These are phyloP conservation scores for Malthinus flaveolus DNA, from an alignment of 2,888 invertebrate species.

Conservation along the genomic window DNA sequence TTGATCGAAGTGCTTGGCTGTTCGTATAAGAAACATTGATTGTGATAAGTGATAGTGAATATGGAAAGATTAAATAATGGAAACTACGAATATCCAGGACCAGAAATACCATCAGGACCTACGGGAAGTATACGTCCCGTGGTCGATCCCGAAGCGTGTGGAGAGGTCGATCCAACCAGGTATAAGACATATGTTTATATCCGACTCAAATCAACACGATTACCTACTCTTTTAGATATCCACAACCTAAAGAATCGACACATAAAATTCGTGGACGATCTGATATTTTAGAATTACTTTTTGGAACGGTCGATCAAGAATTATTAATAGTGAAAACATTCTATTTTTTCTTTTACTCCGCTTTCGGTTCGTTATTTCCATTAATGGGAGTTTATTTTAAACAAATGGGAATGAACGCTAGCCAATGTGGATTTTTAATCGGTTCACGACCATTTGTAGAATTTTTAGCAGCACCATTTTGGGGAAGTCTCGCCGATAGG, in stretches of 20 bases:
- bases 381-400: conserved; percentile 99
- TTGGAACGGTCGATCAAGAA: conserved; percentile 85
- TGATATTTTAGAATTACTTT: conserved; percentile 81
- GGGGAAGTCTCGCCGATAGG: conserved; percentile 91
- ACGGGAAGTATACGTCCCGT: conserved; percentile 64
- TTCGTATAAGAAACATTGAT: conserved; percentile 34
- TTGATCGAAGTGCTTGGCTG: conserved; percentile 30
- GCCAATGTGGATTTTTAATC: conserved; percentile 91
- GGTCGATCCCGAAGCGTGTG: conserved; percentile 80
- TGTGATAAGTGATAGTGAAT: conserved; percentile 29
- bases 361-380: conserved; percentile 97
- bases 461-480: conserved; percentile 96
- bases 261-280: conserved; percentile 87
- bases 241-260: conserved; percentile 84
- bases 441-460: conserved; percentile 97
- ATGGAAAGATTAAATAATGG: conserved; percentile 42
- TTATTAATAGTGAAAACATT: conserved; percentile 94
- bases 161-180: conserved; percentile 83
- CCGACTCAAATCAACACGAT: neutral
- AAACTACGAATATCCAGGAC: conserved; percentile 41
- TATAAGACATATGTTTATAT: conserved; percentile 47
- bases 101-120: conserved; percentile 23
- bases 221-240: conserved; percentile 62
- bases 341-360: conserved; percentile 99
- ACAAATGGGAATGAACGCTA: conserved; percentile 97